Percentiles rank a stretch among this genome's conserved stretches.
Conservation (phyloP, 1,140 invertebrate genomes). For the Cydia amplana region DNA sequence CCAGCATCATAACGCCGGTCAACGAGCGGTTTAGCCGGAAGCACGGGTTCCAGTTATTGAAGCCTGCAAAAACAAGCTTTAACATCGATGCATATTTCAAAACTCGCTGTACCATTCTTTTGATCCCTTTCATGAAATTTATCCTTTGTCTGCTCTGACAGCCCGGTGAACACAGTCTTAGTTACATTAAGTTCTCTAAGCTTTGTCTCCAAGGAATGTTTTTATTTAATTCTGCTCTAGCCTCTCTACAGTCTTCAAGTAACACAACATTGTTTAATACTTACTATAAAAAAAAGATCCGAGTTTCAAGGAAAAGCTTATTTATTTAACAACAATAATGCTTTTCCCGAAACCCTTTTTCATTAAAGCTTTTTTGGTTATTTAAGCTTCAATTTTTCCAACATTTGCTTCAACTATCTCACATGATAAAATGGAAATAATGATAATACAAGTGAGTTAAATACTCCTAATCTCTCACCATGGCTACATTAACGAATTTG, state of each 20-base stretch:
- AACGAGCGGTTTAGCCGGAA: not conserved
- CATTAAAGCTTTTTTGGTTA: too few species aligned
- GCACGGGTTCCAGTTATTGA: not conserved
- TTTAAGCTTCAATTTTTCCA: too few species aligned
- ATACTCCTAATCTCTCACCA: too few species aligned
- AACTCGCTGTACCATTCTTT: not conserved
- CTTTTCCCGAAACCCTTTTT: too few species aligned
- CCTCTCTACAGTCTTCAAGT: not conserved
- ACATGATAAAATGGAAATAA: too few species aligned
- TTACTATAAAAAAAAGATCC: not conserved
- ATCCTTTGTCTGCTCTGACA: not conserved
- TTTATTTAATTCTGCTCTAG: not conserved
- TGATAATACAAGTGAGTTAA: too few species aligned
- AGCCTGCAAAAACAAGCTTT: not conserved
- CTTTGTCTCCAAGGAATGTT: not conserved
- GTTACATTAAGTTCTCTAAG: not conserved
- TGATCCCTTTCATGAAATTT: not conserved
- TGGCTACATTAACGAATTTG: too few species aligned
- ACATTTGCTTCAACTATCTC: too few species aligned
- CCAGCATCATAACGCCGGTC: not conserved
- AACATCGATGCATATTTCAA: not conserved
- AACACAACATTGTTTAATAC: not conserved
- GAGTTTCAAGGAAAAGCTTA: not conserved
- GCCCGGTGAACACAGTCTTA: not conserved
- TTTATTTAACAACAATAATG: not conserved